Base-by-base conservation (phyloP, 2,797 vertebrate genomes). In the Crenichthys baileyi region DNA sequence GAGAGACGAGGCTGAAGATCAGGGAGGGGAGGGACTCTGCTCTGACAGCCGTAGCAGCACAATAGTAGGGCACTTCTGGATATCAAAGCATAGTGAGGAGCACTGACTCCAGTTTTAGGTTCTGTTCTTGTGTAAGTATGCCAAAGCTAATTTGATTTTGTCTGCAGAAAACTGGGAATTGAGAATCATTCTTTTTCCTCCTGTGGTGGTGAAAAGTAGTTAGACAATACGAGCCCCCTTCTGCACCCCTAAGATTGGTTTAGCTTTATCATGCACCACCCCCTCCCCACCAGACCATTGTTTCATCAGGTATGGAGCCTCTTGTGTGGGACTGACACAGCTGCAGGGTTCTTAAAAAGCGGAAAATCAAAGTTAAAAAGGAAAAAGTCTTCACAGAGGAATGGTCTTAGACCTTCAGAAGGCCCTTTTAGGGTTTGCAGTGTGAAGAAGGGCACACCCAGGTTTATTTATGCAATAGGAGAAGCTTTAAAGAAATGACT, bases 141-240 rank as follows among this genome's bases (percentile, higher is more conserved):
- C 87, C 88, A 86, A 90, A 80, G 91, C 93, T 94, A 95, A 96
- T 95, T 94, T 93, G 92, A 94, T 95, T 94, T 94, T 94, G 91
- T 95, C 89, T 86, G 87, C 84, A 90, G 92, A 91, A 93, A 93
- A 94, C 90, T 81, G 81, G 81, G 88, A 89, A 91, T 83, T 70
- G 73, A 0, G 65, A 58, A 80, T 72, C 85, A 76, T 41, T 81
- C 63, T 77, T 85, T 73, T 82, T 87, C 87, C 84, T 92, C 78
- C 77, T 72, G 72, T 85, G 76, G 82, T 76, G 41, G 81, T 79
- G 87, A 78, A 86, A 92, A 85, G 79, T 74, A 73, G 70, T 78
- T 73, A 85, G 77, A 92, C 91, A 93, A 92, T 88, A 63, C 81
- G 76, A n/a, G 8, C n/a, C 55, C 53, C 63, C 73, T 60, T 72